phyloP scores from a whole-genome alignment of 2,797 vertebrate genomes.

The Capromys pilorides region DNA sequence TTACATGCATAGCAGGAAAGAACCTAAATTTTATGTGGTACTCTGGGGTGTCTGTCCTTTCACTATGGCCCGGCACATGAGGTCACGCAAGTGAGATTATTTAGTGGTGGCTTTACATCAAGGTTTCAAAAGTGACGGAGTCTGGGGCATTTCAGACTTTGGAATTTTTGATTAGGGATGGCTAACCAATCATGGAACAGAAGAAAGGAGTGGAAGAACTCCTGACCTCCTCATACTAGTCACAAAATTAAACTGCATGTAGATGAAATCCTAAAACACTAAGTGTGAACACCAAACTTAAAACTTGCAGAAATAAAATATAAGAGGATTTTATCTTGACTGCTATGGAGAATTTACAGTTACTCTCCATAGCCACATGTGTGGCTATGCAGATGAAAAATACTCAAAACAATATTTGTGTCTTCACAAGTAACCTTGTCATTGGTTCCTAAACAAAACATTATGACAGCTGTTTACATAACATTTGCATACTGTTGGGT shows the following conservation, averaged over 20 bases:
- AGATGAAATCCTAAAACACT: not conserved
- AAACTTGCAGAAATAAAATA: not conserved
- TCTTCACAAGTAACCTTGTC: not conserved
- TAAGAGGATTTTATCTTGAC: not conserved
- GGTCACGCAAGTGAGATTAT: not conserved
- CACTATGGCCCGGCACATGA: not conserved
- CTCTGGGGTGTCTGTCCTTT: not conserved
- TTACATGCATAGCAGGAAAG: not conserved
- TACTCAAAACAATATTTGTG: not conserved
- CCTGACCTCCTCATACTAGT: not conserved
- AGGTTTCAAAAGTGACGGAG: not conserved
- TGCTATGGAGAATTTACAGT: not conserved
- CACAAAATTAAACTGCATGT: not conserved
- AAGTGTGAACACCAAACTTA: conserved; percentile 19
- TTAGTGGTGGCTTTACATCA: not conserved
- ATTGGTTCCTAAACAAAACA: not conserved
- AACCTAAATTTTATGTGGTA: not conserved
- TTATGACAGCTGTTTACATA: not conserved
- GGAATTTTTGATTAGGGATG: not conserved
- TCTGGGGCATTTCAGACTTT: not conserved
- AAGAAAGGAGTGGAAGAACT: not conserved
- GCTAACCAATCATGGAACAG: not conserved
- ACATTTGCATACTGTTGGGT: not conserved
- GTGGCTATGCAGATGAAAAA: not conserved
- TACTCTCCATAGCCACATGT: not conserved